These are phyloP conservation scores for Tretioscincus oriximinensis DNA, from an alignment of 2,113 vertebrate genomes.

Conservation along the genomic window DNA sequence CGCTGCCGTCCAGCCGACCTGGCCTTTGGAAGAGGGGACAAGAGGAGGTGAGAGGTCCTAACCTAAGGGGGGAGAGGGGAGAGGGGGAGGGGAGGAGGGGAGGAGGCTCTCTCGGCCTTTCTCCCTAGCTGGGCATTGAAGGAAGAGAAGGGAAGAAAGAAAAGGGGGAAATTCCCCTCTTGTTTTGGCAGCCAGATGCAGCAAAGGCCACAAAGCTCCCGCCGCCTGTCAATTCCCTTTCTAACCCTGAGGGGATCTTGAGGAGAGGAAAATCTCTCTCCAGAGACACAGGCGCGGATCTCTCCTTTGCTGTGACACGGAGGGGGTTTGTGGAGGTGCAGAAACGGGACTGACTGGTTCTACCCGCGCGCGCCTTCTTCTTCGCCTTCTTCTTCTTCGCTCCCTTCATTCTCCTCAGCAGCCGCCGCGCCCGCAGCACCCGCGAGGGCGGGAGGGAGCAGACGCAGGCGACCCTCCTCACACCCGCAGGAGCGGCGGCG, in stretches of 20 bases:
- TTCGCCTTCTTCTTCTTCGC: conserved; percentile 56
- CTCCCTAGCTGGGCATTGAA: conserved; percentile 19
- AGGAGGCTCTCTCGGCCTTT: conserved; percentile 34
- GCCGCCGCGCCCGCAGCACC: conserved; percentile 14
- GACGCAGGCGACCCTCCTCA: neutral
- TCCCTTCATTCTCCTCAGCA: conserved; percentile 56
- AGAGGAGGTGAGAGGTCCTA: conserved; percentile 44
- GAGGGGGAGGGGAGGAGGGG: conserved; percentile 27
- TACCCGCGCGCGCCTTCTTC: conserved; percentile 37
- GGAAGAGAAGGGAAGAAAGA: neutral
- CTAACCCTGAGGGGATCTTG: conserved; percentile 64
- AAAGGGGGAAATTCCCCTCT: too few species aligned
- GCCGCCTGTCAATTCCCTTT: conserved; percentile 56
- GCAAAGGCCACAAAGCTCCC: conserved; percentile 20
- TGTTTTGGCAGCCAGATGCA: neutral
- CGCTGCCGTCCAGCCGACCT: neutral
- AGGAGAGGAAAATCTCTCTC: neutral
- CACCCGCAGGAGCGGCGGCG: neutral
- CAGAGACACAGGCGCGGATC: neutral
- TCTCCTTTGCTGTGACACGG: conserved; percentile 45
- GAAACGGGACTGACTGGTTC: conserved; percentile 64
- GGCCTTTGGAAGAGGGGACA: conserved; percentile 23
- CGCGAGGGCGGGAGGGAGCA: conserved; percentile 46
- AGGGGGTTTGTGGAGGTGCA: conserved; percentile 60
- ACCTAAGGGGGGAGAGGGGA: conserved; percentile 9